Percentiles rank a stretch among this genome's conserved stretches.
These are phyloP conservation scores for Galemys pyrenaicus DNA, from an alignment of 2,113 vertebrate genomes.

Conservation along the genomic window DNA sequence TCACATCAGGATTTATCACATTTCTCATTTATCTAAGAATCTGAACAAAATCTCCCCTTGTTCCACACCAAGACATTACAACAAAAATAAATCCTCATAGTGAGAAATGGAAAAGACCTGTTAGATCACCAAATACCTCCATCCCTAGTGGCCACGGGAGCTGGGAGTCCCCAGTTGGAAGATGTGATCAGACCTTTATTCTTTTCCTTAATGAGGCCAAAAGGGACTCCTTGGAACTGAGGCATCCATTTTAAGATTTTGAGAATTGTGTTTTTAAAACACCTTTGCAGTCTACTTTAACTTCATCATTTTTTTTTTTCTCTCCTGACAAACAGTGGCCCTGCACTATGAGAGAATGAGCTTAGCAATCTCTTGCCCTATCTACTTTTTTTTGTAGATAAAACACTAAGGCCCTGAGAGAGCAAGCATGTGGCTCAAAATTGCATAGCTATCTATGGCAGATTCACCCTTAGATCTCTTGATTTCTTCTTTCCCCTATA, in stretches of 20 bases:
- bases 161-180: conserved; percentile 44
- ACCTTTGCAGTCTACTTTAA: neutral
- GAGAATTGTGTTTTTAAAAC: conserved; percentile 46
- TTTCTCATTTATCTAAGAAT: conserved; percentile 41
- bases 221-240: conserved; percentile 49
- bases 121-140: conserved; percentile 24
- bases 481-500: neutral
- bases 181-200: conserved; percentile 54
- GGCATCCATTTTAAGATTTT: conserved; percentile 57
- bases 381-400: neutral
- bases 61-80: neutral
- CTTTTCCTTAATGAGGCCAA: conserved; percentile 67
- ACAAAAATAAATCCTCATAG: conserved; percentile 12
- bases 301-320: neutral
- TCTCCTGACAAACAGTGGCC: neutral
- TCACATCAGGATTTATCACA: neutral
- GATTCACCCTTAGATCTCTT: neutral
- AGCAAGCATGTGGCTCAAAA: neutral
- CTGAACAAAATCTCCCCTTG: neutral
- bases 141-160: neutral
- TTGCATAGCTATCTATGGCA: neutral
- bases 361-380: neutral
- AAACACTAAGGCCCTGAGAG: neutral
- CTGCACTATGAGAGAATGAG: neutral
- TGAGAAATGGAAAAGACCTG: conserved; percentile 59